Evolutionary conservation across 2,888 invertebrate genomes (phyloP), one percentile per base, ranked within the genome.

Genomic region (Eupithecia pulchellata): DNA sequence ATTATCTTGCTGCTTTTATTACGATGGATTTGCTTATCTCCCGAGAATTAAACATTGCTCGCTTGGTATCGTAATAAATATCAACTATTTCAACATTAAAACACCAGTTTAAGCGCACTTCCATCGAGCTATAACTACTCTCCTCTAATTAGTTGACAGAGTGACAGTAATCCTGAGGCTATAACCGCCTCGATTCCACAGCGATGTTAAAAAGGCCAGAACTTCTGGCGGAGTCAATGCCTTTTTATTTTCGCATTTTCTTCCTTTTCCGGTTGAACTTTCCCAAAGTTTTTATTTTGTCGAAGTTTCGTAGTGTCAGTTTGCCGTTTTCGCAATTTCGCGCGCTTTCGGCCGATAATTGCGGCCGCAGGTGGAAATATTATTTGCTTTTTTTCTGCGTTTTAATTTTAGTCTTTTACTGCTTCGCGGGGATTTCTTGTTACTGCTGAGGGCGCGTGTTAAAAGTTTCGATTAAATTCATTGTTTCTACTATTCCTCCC

Each of bases 251-350:
- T 87, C 87, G 83, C 91, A 87, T 90, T 93, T 92, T 90, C 91
- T 91, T 91, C 88, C 90, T 88, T 92, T 91, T 92, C 92, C 92
- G 89, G 92, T 91, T 91, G 92, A 92, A 91, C 93, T 92, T 89
- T 34, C 83, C 82, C 85, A 87, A 92, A 91, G 90, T 92, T 91
- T 79, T 92, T 92, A 90, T 91, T 92, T 92, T 87, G 90, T 88
- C 90, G 90, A 91, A 92, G 90, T 91, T 92, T 87, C 86, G 85
- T 91, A 92, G 92, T 93, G 92, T 93, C 93, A 92, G 93, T 91
- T 91, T 87, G 91, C 87, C 90, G 89, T 91, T 88, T 82, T 82
- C 87, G 92, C 92, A 91, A 92, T 93, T 92, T 92, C 92, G 90
- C 89, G 91, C 91, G 90, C 89, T 85, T 89, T 84, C 90, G 89